phyloP scores from a whole-genome alignment of 1,140 invertebrate genomes.

The Anadara kagoshimensis region DNA sequence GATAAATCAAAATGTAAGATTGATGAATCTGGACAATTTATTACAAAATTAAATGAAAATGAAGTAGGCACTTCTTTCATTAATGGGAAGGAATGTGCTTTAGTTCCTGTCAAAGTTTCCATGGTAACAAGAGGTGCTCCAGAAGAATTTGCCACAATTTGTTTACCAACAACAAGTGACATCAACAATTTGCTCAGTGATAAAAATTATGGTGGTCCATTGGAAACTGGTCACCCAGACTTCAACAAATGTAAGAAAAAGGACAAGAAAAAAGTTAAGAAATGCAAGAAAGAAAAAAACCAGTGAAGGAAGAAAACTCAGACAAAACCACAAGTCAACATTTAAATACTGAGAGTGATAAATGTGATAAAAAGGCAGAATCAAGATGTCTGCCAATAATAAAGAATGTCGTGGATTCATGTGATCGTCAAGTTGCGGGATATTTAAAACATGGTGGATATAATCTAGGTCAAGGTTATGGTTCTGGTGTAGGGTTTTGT shows the following conservation, averaged over 20 bases:
- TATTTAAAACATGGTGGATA: conserved; percentile 83
- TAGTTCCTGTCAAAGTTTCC: conserved; percentile 60
- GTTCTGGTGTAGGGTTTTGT: conserved; percentile 62
- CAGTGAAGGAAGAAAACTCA: not conserved
- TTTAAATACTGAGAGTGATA: too few species aligned
- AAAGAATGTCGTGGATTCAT: conserved; percentile 36
- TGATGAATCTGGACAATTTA: too few species aligned
- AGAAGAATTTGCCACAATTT: conserved; percentile 59
- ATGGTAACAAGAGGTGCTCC: conserved; percentile 61
- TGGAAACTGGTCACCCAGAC: conserved; percentile 79
- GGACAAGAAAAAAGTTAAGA: conserved; percentile 31
- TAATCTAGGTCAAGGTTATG: conserved; percentile 76
- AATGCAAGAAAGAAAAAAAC: not conserved
- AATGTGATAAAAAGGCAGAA: conserved; percentile 16
- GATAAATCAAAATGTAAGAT: too few species aligned
- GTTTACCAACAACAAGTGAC: conserved; percentile 77
- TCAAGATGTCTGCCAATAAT: conserved; percentile 65
- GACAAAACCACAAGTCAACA: too few species aligned
- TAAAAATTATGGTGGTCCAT: conserved; percentile 69
- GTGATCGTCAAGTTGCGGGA: conserved; percentile 81
- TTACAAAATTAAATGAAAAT: not conserved
- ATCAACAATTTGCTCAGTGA: conserved; percentile 72
- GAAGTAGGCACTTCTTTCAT: not conserved
- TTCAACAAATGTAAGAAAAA: conserved; percentile 38
- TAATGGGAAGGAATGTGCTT: conserved; percentile 1